These are phyloP conservation scores for Lithobates sylvaticus DNA, from an alignment of 2,797 vertebrate genomes.

Conservation along the genomic window DNA sequence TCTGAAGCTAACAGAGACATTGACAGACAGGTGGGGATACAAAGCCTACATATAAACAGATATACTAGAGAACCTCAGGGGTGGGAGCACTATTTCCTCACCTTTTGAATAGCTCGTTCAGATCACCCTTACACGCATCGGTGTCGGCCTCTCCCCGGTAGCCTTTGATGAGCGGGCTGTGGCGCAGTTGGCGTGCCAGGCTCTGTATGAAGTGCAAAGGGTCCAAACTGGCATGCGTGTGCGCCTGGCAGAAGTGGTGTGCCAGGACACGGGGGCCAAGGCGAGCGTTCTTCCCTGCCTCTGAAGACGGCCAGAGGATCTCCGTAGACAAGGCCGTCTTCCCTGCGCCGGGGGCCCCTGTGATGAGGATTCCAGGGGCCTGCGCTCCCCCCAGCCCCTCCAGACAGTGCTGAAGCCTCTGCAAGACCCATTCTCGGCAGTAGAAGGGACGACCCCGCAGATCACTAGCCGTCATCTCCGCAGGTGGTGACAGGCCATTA, in stretches of 20 bases:
- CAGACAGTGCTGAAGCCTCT: slow-evolving; percentile 78
- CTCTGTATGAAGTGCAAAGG: slow-evolving; percentile 78
- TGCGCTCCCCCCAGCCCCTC: slow-evolving; percentile 64
- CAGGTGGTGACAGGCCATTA: background rate
- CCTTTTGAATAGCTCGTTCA: slow-evolving; percentile 69
- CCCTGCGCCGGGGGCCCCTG: slow-evolving; percentile 80
- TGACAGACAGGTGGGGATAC: too few relatives aligned
- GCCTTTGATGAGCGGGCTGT: slow-evolving; percentile 72
- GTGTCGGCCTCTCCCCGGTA: slow-evolving; percentile 71
- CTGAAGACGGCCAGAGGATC: slow-evolving; percentile 77
- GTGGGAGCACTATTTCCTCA: background rate
- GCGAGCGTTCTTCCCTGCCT: slow-evolving; percentile 66
- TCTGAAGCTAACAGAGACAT: too few relatives aligned
- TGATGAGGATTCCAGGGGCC: slow-evolving; percentile 72
- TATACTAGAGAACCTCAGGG: too few relatives aligned
- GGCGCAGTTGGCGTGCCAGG: slow-evolving; percentile 77
- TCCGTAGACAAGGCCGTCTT: slow-evolving; percentile 82
- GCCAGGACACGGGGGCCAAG: slow-evolving; percentile 78
- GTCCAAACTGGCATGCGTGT: slow-evolving; percentile 74
- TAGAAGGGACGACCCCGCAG: slow-evolving; percentile 79
- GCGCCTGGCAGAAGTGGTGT: slow-evolving; percentile 81
- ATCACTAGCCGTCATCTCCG: slow-evolving; percentile 70
- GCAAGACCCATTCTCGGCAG: slow-evolving; percentile 86
- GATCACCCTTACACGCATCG: slow-evolving; percentile 59
- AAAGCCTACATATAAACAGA: too few relatives aligned